Base-by-base conservation (phyloP, 2,113 vertebrate species). In the Lophura nycthemera region DNA sequence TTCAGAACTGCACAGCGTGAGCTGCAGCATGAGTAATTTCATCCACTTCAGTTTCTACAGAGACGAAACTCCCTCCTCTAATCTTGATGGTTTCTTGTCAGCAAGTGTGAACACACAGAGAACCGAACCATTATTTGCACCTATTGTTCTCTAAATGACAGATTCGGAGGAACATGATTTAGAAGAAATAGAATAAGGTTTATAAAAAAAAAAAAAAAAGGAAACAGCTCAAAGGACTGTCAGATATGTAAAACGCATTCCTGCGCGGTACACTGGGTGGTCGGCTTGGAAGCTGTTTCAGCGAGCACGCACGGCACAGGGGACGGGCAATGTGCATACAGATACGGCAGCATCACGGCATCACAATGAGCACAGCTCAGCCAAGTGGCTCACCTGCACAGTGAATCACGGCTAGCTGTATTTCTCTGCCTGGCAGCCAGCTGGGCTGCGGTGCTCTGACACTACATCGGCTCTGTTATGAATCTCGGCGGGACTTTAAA, bases 261-360 rank as follows among this genome's bases (percentile, higher is more conserved):
- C 93, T 93, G 94, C 63, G 29, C 94, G 43, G 87, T 97, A 77
- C 92, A 82, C 94, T 98, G 98, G 97, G 98, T 98, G 98, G 98
- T 98, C 98, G 85, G 54, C 43, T 76, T 83, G 86, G 80, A 90
- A 93, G 83, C 79, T 75, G 78, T 96, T 97, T 96, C 80, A 79
- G 86, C 38, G 38, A 38, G 38, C 93, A 76, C 27, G 76, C 85
- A 87, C 79, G 25, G 80, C 94, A 97, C 96, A 96, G 95, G 96
- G 94, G 94, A 79, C 89, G 50, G 94, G 93, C 40, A 54, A 83
- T 43, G 38, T 79, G 86, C 76, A 71, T 79, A 77, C 86, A 97
- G 96, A 95, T 87, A 63, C 74, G 38, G 66, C 66, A 20, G 83
- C 50, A 64, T 30, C 61, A 81, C 45, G 72, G 13, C 83, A 21